Evolutionary conservation across 2,888 invertebrate genomes (phyloP), one percentile per base, ranked within the genome.

Genomic region (Dolichopus griseipennis): DNA sequence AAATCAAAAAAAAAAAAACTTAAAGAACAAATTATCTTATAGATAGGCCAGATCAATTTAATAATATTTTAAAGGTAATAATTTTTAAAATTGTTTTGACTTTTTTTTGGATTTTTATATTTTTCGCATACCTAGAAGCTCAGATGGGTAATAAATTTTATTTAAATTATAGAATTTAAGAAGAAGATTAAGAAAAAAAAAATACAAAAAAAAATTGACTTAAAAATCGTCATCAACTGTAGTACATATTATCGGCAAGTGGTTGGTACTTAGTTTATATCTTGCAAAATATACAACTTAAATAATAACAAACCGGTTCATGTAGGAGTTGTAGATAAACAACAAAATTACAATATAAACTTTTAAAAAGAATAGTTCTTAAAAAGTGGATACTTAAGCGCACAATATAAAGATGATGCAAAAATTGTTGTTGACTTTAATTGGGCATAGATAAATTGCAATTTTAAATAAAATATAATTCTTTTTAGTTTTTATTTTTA

Each of bases 381-480:
- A 10, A 52, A 52, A 52, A 15, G 2, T n/a, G n/a, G n/a, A 18
- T 52, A 52, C 52, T 52, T 7, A 52, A 52, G 52, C 18, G 52
- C 52, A 52, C 27, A 27, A 4, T 4, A 27, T 15, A n/a, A 18
- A 52, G 8, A 18, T 18, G 52, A 52, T 52, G 52, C 52, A 52
- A 52, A 27, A 52, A 52, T 52, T 52, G 18, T 18, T 52, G 15
- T 52, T 52, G 52, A 52, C 52, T 52, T 52, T 52, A 52, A 52
- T 52, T 52, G 52, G 52, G 52, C 52, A 52, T 18, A 52, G 52
- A 52, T 52, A 52, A 52, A 52, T 52, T 52, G 52, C 52, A 12
- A 52, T 52, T 52, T 52, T 52, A 18, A n/a, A n/a, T n/a, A 15
- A 41, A 41, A 41, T 41, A 41, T 41, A 41, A 18, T 52, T 52